Evolutionary conservation across 2,797 vertebrate species (phyloP).

Genomic region (Malacoctenus gilli): DNA sequence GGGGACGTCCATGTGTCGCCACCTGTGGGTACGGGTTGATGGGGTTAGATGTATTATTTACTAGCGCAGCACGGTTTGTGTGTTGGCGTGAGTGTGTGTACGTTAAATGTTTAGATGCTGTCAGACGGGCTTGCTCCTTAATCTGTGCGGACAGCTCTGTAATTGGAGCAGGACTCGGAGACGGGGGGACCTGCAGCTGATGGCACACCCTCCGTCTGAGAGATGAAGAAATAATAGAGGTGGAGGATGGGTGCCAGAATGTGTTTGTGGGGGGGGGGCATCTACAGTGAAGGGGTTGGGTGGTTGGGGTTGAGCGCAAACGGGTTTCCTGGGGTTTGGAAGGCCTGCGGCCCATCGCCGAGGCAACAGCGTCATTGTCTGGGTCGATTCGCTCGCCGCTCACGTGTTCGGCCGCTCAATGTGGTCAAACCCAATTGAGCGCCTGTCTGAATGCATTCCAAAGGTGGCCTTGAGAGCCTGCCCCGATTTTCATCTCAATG

Average conservation of each 20-base stretch:
- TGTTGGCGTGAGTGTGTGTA: constrained; percentile 14
- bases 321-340: constrained; percentile 29
- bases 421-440: constrained; percentile 68
- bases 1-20: constrained; percentile 17
- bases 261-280: not conserved
- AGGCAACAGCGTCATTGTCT: constrained; percentile 64
- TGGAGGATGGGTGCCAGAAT: constrained; percentile 46
- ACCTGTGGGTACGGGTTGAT: constrained; percentile 31
- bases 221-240: constrained; percentile 61
- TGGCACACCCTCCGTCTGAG: constrained; percentile 36
- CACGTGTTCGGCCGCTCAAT: constrained; percentile 57
- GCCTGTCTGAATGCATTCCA: constrained; percentile 62
- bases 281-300: too few relatives aligned
- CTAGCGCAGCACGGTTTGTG: constrained; percentile 11
- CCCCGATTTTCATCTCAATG: constrained; percentile 71
- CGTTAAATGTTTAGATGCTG: constrained; percentile 64
- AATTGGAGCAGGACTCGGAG: constrained; percentile 62
- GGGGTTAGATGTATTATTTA: constrained; percentile 41
- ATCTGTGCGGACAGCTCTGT: constrained; percentile 74
- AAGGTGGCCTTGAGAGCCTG: constrained; percentile 47
- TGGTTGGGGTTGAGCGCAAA: constrained; percentile 7
- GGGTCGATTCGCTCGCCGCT: constrained; percentile 56
- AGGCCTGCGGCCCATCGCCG: constrained; percentile 30
- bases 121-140: constrained; percentile 65
- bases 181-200: constrained; percentile 32